Percentiles rank a stretch among this genome's conserved stretches.
Conservation (phyloP, 2,888 invertebrate species). For the Sarcophaga rosellei region DNA sequence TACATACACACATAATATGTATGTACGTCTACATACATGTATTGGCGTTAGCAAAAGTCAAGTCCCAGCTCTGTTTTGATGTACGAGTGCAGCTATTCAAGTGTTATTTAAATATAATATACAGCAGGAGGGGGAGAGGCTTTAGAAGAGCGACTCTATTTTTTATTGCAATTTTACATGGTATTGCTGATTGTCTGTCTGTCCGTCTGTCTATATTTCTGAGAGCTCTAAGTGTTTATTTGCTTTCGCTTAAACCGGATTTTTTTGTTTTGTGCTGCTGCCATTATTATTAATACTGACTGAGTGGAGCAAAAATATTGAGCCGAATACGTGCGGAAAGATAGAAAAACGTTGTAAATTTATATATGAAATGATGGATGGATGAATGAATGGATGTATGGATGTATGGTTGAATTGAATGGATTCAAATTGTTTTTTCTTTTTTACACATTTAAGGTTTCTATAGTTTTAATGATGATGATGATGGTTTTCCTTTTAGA, state of each 20-base stretch:
- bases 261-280: constrained; percentile 21
- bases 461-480: constrained; percentile 36
- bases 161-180: constrained; percentile 26
- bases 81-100: constrained; percentile 27
- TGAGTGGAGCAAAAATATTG: not conserved
- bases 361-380: constrained; percentile 8
- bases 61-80: not conserved
- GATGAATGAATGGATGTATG: constrained; percentile 35
- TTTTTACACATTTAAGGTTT: not conserved
- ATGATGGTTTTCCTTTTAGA: constrained; percentile 17
- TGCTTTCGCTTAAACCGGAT: constrained; percentile 48
- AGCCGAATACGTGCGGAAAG: not conserved
- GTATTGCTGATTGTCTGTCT: not conserved
- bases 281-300: not conserved
- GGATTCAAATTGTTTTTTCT: not conserved
- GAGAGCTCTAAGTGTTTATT: not conserved
- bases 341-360: constrained; percentile 4
- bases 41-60: not conserved
- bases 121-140: not conserved
- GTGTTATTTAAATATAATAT: constrained; percentile 45
- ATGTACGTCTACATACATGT: too few species aligned
- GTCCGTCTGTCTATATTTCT: not conserved
- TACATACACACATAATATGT: too few species aligned
- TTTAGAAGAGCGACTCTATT: too few species aligned
- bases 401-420: too few species aligned